Evolutionary conservation across 2,113 vertebrate genomes (phyloP).

Genomic region (Dasypus novemcinctus): DNA sequence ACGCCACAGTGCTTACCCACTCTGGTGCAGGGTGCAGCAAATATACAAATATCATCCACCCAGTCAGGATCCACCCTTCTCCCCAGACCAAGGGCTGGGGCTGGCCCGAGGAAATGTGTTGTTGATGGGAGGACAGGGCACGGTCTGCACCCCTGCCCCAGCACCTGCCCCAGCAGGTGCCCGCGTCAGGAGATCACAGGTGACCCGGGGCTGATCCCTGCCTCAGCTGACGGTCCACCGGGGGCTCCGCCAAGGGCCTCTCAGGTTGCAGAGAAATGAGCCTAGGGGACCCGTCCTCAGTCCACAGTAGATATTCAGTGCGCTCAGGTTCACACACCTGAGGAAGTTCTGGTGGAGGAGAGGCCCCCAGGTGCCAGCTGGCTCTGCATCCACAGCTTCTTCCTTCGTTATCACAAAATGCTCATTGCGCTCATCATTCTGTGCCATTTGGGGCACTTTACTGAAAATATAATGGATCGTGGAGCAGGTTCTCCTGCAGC

Average conservation of each 20-base stretch:
- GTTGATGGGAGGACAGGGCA: no score
- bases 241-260: no score
- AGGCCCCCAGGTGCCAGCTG: no score
- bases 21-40: background rate
- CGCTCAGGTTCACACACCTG: background rate
- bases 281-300: rapidly evolving
- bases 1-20: no score
- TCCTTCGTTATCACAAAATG: background rate
- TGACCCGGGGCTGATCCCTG: no score
- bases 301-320: background rate
- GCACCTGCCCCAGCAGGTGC: no score
- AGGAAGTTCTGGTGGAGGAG: background rate
- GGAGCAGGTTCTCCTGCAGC: rapidly evolving
- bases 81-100: background rate
- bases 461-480: background rate
- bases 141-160: no score
- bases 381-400: background rate
- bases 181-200: no score
- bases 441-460: background rate
- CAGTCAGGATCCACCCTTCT: background rate
- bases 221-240: no score
- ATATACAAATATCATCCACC: background rate
- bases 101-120: no score
- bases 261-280: no score
- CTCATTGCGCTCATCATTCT: background rate